Base-by-base conservation (phyloP, 1,140 invertebrate genomes). In the Drosophila simulans region DNA sequence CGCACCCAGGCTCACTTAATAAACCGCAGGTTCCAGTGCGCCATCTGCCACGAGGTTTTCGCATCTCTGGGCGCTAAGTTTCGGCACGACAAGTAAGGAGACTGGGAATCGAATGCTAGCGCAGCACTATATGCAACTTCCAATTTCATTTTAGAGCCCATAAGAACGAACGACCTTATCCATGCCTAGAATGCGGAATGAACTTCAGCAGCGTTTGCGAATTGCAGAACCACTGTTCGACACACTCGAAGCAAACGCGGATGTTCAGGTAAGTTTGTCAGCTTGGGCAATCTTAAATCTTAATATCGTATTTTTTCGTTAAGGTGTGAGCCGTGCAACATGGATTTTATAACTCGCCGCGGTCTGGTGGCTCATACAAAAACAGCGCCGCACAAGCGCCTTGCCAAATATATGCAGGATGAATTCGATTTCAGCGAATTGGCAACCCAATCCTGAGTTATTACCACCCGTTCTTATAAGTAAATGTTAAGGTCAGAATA, bases 81-180 rank as follows among this genome's bases (percentile, higher is more conserved):
- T 7, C 66, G 84, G 0, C 84, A 88, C 34, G 76, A 77, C 40
- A 84, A 73, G 84, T 89, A 37, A 74, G 42, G 42, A 45, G 2
- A 4, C 11, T 15, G 10, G 8, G 1, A 31, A 8, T 31, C 8
- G 7, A 2, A 10, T 31, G 8, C 31, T 31, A 31, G 31, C 7
- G 31, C 7, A 31, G 8, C 8, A 3, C 15, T 20, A 13, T 39
- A 11, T 39, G 31, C 31, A 31, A 10, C 7, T 31, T 10, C 1
- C 3, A 39, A 39, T 39, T 37, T 31, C 8, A 39, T 39, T 22
- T 7, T 39, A 88, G 84, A 45, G 85, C 77, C 7, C 84, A 89
- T 53, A 34, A 46, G 4, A 89, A 89, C 48, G 84, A 89, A 58
- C 45, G 84, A n/a, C 84, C 84, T 0, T 89, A 85, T 53, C 84